Evolutionary conservation across 2,113 vertebrate species (phyloP), one percentile per base, ranked within the genome.

Genomic region (Amphilophus citrinellus): DNA sequence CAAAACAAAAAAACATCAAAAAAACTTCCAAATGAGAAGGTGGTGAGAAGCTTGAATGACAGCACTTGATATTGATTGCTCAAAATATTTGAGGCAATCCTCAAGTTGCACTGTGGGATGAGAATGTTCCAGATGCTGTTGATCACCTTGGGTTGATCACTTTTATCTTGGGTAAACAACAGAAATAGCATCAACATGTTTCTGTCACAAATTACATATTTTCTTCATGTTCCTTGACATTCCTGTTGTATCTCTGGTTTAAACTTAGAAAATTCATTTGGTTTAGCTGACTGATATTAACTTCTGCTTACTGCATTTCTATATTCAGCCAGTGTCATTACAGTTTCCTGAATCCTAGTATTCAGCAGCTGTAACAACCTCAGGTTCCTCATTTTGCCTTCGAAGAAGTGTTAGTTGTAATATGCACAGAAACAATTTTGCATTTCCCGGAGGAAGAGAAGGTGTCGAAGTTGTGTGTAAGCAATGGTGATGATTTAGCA

Each of bases 401-500:
- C 1, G 42, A 32, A 24, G 6, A 83, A 4, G 7, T 17, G 11
- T 42, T 59, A 14, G 42, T 32, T 60, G 20, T 10, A 56, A 13
- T 6, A 24, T 1, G 15, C 65, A n/a, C 14, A 11, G 18, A 39
- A 77, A 82, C 37, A 30, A 27, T 32, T 2, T 39, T 17, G 50
- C 9, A 1, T 50, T 76, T 89, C 77, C 62, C 42, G 65, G 65
- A 85, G 81, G 58, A 80, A 32, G 63, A 61, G 24, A 81, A 86
- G 87, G 87, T 83, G 83, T 60, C 24, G 65, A 77, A 61, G 42
- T 1, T 79, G 82, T 62, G 83, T 62, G 82, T 35, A 8, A 59
- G 83, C 5, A 30, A n/a, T 32, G 77, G 35, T 76, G 84, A 62
- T 77, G 75, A 75, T 75, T 71, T 76, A 61, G 57, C 77, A 8